Base-by-base conservation (phyloP, 2,797 vertebrate genomes). In the Crax fasciolata region DNA sequence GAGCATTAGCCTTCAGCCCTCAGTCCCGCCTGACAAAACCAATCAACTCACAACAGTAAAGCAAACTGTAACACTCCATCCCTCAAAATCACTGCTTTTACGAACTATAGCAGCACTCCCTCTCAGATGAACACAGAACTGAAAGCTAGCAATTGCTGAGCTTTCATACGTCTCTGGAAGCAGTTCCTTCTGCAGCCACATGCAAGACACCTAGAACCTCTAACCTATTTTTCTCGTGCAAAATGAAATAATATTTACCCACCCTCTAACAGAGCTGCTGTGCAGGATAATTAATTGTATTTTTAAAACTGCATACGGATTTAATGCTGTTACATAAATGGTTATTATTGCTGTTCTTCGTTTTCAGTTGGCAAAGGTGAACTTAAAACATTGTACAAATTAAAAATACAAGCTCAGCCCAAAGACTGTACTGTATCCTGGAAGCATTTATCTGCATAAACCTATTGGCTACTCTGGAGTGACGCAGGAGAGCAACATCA, bases 221-320 rank as follows among this genome's bases (percentile, higher is more conserved):
- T 91, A 89, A 89, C 59, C 52, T 57, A 63, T 23, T 55, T 84
- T 30, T 58, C 27, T 72, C 0, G 0, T 78, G 46, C 52, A 65
- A 85, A 95, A 95, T 41, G 14, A 83, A 89, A 39, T 41, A 89
- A 66, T 68, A 87, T 75, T 86, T 93, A 92, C 79, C 46, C 89
- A 73, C 19, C 35, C 43, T 93, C 89, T 84, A 38, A 81, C 52
- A 94, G 62, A 95, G 58, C 54, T 86, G 68, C 39, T 89, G 81
- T 27, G 9, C 54, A 71, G 51, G 19, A 55, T 72, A 93, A 90
- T 89, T 80, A 87, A 10, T 59, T 68, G 30, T 48, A 27, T 87
- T 91, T 88, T 51, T 52, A 88, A 78, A 92, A 75, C 43, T 72
- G 39, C 52, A 57, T 44, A 63, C 89, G 87, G 72, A 87, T 89